Evolutionary conservation across 2,888 invertebrate genomes (phyloP).

Genomic region (Eupithecia exiguata): DNA sequence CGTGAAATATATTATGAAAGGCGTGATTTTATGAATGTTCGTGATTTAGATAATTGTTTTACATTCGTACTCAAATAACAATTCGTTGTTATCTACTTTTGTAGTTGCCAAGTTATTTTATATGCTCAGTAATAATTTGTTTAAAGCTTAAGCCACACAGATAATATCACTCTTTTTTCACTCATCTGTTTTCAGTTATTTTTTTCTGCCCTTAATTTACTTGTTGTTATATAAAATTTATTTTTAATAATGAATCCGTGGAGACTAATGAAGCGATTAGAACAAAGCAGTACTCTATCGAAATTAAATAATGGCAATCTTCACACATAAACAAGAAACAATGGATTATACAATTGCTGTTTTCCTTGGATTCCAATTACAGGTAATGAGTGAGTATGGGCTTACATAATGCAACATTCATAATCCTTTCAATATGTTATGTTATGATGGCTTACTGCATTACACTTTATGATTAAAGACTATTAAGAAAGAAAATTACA

Average conservation of each 20-base stretch:
- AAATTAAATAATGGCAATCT: slow-evolving; percentile 27
- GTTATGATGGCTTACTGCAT: slow-evolving; percentile 4
- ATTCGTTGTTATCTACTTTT: neutral
- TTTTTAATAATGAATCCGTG: neutral
- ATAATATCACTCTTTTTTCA: neutral
- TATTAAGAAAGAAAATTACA: no score
- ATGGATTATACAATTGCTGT: slow-evolving; percentile 29
- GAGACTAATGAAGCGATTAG: slow-evolving; percentile 4
- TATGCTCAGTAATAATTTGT: neutral
- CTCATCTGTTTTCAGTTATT: neutral
- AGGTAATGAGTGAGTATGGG: neutral
- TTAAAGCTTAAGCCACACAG: neutral
- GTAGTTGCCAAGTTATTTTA: neutral
- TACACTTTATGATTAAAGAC: neutral
- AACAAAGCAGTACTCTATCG: slow-evolving; percentile 17
- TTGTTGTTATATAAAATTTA: neutral
- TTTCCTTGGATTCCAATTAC: slow-evolving; percentile 21
- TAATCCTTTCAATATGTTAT: neutral
- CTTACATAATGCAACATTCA: slow-evolving; percentile 23
- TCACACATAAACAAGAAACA: slow-evolving; percentile 33
- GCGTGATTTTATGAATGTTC: slow-evolving; percentile 1
- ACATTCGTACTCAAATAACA: neutral
- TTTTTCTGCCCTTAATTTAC: neutral
- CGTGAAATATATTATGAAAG: neutral
- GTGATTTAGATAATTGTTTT: slow-evolving; percentile 10